These are phyloP conservation scores for Caenorhabditis japonica DNA, from an alignment of 2,888 invertebrate species.

Conservation along the genomic window DNA sequence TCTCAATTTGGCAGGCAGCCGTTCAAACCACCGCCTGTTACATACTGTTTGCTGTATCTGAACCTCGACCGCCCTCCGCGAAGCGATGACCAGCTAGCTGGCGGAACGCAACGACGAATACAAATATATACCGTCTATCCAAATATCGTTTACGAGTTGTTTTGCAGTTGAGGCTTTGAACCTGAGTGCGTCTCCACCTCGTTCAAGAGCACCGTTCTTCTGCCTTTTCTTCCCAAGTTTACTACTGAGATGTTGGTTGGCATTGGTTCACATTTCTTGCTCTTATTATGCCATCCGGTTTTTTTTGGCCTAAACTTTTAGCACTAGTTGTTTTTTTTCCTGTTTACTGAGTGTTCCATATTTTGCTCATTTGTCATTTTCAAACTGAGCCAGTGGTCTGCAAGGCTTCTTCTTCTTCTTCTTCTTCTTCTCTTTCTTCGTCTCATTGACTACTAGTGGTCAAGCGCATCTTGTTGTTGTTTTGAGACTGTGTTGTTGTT, in stretches of 20 bases:
- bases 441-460: conserved; percentile 40
- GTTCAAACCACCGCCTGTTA: conserved; percentile 63
- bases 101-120: conserved; percentile 55
- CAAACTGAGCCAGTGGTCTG: conserved; percentile 7
- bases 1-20: conserved; percentile 49
- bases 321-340: no score
- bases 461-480: conserved; percentile 56
- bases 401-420: conserved; percentile 19
- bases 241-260: background rate
- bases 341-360: no score
- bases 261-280: background rate
- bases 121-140: conserved; percentile 57
- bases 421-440: conserved; percentile 1
- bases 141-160: conserved; percentile 61
- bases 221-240: background rate
- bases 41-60: conserved; percentile 63
- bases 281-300: background rate
- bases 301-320: no score
- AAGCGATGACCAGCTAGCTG: conserved; percentile 56
- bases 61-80: conserved; percentile 46
- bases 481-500: conserved; percentile 52
- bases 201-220: conserved; percentile 37
- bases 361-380: no score
- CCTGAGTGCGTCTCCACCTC: conserved; percentile 35
- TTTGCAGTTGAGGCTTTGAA: conserved; percentile 53